Percentiles rank a stretch among this genome's conserved stretches.
Evolutionary conservation across 2,888 invertebrate genomes (phyloP).

Genomic region (Polietes domitor): DNA sequence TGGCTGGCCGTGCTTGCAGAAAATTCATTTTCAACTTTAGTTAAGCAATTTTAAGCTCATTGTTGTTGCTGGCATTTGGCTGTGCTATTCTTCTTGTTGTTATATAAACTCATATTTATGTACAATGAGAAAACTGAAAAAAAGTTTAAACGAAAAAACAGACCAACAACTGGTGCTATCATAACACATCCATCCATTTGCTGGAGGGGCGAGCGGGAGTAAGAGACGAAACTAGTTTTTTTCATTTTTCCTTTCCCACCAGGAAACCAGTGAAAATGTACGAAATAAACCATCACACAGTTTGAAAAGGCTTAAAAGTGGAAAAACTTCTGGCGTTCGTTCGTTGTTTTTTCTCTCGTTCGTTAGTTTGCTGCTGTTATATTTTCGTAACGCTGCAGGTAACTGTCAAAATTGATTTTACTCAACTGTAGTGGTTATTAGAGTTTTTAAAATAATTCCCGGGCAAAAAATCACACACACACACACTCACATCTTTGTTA

Average conservation of each 20-base stretch:
- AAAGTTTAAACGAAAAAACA: conserved; percentile 31
- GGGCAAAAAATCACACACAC: not conserved
- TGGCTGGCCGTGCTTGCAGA: conserved; percentile 28
- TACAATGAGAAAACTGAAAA: conserved; percentile 58
- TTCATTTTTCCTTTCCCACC: not conserved
- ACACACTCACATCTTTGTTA: not conserved
- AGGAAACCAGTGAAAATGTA: conserved; percentile 53
- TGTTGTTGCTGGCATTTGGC: conserved; percentile 59
- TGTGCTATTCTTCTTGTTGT: conserved; percentile 29
- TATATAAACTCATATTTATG: conserved; percentile 52
- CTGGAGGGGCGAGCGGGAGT: not conserved
- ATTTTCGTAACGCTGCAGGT: conserved; percentile 74
- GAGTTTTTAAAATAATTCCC: conserved; percentile 60
- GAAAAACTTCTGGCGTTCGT: conserved; percentile 48
- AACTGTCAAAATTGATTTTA: conserved; percentile 79
- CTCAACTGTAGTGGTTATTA: conserved; percentile 72
- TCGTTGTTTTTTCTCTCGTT: conserved; percentile 15
- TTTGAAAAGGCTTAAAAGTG: conserved; percentile 59
- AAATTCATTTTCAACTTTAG: conserved; percentile 62
- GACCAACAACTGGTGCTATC: conserved; percentile 64
- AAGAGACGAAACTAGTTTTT: too few species aligned
- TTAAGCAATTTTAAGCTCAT: conserved; percentile 65
- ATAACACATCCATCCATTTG: not conserved
- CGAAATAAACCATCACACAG: conserved; percentile 56
- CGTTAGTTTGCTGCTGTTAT: conserved; percentile 38